phyloP scores from a whole-genome alignment of 2,797 vertebrate genomes.

The Heteromormyrus szaboi region DNA sequence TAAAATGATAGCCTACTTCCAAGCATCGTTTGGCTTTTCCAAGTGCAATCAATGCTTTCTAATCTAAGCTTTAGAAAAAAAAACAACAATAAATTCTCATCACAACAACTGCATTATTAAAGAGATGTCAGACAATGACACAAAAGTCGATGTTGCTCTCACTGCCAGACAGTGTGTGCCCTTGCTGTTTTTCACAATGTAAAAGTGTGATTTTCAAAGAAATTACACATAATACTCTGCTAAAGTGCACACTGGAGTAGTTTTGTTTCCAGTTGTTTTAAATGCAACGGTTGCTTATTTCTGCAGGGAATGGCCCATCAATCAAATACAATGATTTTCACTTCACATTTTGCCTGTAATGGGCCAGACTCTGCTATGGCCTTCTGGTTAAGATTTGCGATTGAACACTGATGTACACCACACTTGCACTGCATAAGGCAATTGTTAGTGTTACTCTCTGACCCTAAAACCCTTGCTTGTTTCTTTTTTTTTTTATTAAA shows the following conservation, averaged over 20 bases:
- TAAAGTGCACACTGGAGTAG: conserved; percentile 37
- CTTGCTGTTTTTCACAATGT: conserved; percentile 54
- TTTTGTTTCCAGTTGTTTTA: conserved; percentile 58
- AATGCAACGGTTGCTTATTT: conserved; percentile 61
- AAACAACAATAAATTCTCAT: conserved; percentile 33
- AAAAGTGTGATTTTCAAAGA: conserved; percentile 57
- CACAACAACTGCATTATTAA: conserved; percentile 42
- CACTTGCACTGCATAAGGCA: conserved; percentile 45
- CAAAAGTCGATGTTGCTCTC: conserved; percentile 46
- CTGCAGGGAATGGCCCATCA: conserved; percentile 60
- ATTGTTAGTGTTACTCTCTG: conserved; percentile 36
- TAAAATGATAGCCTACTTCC: conserved; percentile 32
- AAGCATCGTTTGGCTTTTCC: conserved; percentile 35
- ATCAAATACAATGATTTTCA: conserved; percentile 59
- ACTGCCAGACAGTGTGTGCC: conserved; percentile 48
- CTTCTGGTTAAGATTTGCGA: conserved; percentile 60
- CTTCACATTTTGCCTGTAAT: conserved; percentile 60
- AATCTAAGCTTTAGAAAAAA: conserved; percentile 20
- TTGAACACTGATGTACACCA: conserved; percentile 51
- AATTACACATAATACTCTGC: conserved; percentile 64
- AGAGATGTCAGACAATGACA: conserved; percentile 39
- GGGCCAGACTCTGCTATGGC: conserved; percentile 52
- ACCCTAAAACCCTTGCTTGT: neutral
- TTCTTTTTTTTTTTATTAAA: neutral
- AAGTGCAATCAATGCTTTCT: conserved; percentile 31